phyloP scores from a whole-genome alignment of 2,113 vertebrate species.

The Gambusia affinis region DNA sequence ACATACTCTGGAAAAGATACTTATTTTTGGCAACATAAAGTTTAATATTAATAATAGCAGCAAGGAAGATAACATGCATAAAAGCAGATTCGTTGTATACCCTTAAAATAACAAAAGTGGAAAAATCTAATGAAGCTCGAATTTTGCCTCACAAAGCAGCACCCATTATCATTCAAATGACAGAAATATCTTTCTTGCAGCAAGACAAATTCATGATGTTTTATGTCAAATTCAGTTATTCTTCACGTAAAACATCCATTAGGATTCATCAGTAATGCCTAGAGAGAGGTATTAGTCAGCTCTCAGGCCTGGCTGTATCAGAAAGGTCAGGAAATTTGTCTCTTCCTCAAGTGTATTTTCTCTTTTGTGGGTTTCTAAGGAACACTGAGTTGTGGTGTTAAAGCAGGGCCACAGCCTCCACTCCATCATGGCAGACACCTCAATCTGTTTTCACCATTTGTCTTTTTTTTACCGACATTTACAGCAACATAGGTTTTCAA shows the following conservation, averaged over 20 bases:
- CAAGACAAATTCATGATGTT: constrained; percentile 27
- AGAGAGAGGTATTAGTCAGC: constrained; percentile 59
- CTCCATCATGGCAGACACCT: constrained; percentile 79
- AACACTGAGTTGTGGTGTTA: constrained; percentile 55
- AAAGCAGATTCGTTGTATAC: not conserved
- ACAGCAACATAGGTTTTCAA: constrained; percentile 73
- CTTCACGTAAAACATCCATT: constrained; percentile 39
- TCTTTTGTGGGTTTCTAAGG: constrained; percentile 50
- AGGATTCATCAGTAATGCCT: constrained; percentile 49
- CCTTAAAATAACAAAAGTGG: not conserved
- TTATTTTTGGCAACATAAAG: no score
- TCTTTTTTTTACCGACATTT: constrained; percentile 62
- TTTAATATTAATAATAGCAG: no score
- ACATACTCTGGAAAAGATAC: no score
- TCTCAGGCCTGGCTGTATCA: constrained; percentile 36
- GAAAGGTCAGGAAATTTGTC: constrained; percentile 73
- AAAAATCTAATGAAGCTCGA: not conserved
- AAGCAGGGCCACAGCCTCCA: constrained; percentile 50
- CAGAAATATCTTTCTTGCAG: not conserved
- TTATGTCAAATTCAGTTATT: constrained; percentile 46
- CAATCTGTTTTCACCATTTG: constrained; percentile 71
- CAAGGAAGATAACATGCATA: not conserved
- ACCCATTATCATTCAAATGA: constrained; percentile 5
- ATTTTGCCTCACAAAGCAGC: not conserved
- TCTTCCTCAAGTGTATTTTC: constrained; percentile 62